Evolutionary conservation across 2,888 invertebrate genomes (phyloP), one percentile per base, ranked within the genome.

Genomic region (Pachymerium ferrugineum): DNA sequence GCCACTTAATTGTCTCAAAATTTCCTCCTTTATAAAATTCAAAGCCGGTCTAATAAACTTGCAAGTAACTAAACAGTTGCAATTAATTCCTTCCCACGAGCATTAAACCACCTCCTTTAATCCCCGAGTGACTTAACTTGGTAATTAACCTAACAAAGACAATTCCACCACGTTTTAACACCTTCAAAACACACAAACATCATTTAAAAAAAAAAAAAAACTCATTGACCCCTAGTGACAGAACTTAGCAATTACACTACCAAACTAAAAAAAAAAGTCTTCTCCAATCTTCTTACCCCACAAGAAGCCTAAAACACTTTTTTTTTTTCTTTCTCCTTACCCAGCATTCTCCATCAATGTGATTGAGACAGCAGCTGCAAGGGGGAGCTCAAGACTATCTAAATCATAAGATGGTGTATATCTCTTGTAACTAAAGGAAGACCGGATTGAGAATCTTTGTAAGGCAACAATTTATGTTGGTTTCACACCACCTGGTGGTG

Each of bases 401-500:
- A 62, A 62, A 62, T 62, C 62, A 62, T 25, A 28, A 47, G 25
- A 62, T 28, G 28, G n/a, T 38, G 12, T 12, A 3, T 28, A 62
- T 28, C 8, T 5, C 25, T 54, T 1, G 10, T 25, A 2, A 62
- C 25, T 19, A 12, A 19, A 47, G 28, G 28, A 62, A 62, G 25
- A 62, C 1, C 3, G 28, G 14, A 62, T 62, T 62, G 62, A 62
- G 25, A 62, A 62, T 62, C n/a, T n/a, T n/a, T 62, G 25, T 28
- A 62, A 22, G n/a, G 25, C 28, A 62, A n/a, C 25, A 22, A 62
- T 62, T 62, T 62, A 62, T 62, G 62, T 62, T 25, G 1, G 8
- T 62, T 62, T 22, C 25, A 62, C 62, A 25, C 62, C 62, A 62
- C 62, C 62, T 62, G 62, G 62, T 62, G 62, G 62, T 28, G 28